phyloP scores from a whole-genome alignment of 2,888 invertebrate species.

The Eucera pruinosa region DNA sequence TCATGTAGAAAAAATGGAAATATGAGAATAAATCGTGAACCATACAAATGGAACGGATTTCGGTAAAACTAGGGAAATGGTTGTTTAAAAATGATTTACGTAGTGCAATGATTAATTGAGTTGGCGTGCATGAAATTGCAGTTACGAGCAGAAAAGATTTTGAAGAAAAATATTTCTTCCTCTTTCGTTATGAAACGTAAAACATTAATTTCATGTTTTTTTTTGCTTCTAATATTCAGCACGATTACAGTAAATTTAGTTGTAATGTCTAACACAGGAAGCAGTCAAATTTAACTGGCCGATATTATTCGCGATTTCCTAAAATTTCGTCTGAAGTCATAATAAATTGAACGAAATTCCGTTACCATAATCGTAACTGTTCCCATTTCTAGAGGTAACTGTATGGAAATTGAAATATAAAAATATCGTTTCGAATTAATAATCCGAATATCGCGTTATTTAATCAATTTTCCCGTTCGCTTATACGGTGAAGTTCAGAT shows the following conservation, averaged over 20 bases:
- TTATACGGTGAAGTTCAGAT: too few species aligned
- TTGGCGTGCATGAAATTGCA: too few species aligned
- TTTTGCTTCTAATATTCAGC: too few species aligned
- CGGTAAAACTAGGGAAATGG: background rate
- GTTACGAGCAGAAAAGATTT: too few species aligned
- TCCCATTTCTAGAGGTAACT: background rate
- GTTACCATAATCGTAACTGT: background rate
- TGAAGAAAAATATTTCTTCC: too few species aligned
- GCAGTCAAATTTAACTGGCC: conserved; percentile 2
- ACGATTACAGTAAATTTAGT: background rate
- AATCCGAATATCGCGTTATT: background rate
- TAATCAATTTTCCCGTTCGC: background rate
- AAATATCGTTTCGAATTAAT: background rate
- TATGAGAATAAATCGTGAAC: background rate
- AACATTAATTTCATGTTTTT: too few species aligned
- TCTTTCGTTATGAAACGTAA: too few species aligned
- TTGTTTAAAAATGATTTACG: too few species aligned
- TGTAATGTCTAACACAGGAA: background rate
- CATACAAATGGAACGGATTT: background rate
- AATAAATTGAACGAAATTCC: background rate
- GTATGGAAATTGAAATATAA: background rate
- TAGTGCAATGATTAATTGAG: too few species aligned
- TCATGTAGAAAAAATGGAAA: too few species aligned
- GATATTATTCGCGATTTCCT: conserved; percentile 1
- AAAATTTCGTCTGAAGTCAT: background rate